Percentiles rank a stretch among this genome's conserved stretches.
phyloP scores from a whole-genome alignment of 2,797 vertebrate species.

The Malacoraja senta region DNA sequence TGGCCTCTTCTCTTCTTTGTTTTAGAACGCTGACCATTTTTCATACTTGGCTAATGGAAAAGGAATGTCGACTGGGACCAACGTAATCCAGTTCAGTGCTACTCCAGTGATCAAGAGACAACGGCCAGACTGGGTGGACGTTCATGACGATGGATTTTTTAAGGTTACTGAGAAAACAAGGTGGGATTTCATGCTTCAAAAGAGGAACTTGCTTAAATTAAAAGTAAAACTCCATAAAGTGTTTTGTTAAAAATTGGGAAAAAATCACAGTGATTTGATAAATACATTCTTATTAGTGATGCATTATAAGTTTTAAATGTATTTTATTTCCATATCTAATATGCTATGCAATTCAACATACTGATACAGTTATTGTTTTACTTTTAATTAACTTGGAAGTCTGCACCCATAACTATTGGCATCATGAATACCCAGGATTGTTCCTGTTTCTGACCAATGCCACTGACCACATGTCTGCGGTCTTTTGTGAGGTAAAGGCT shows the following conservation, averaged over 20 bases:
- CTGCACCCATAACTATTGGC: not conserved
- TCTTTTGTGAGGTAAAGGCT: too few relatives aligned
- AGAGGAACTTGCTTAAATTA: not conserved
- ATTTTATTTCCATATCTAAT: not conserved
- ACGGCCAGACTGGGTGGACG: conserved; percentile 55
- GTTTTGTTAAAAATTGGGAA: not conserved
- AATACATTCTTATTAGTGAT: not conserved
- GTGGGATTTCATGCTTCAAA: conserved; percentile 45
- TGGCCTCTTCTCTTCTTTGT: conserved; percentile 34
- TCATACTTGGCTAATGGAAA: conserved; percentile 52
- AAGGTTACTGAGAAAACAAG: conserved; percentile 57
- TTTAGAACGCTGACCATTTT: conserved; percentile 52
- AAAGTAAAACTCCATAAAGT: not conserved
- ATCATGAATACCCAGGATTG: not conserved
- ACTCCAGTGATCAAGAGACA: conserved; percentile 54
- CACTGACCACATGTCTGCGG: too few relatives aligned
- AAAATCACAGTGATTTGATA: not conserved
- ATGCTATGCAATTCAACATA: not conserved
- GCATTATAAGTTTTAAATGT: not conserved
- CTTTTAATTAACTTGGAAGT: not conserved
- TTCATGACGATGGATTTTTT: conserved; percentile 55
- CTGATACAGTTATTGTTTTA: not conserved
- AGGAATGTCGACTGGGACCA: conserved; percentile 44
- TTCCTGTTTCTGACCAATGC: not conserved
- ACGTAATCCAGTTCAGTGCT: conserved; percentile 50